A percentile compares a stretch with the other conserved stretches of the same genome.
These are phyloP conservation scores for Sturmia bella DNA, from an alignment of 2,888 invertebrate genomes.

Conservation along the genomic window DNA sequence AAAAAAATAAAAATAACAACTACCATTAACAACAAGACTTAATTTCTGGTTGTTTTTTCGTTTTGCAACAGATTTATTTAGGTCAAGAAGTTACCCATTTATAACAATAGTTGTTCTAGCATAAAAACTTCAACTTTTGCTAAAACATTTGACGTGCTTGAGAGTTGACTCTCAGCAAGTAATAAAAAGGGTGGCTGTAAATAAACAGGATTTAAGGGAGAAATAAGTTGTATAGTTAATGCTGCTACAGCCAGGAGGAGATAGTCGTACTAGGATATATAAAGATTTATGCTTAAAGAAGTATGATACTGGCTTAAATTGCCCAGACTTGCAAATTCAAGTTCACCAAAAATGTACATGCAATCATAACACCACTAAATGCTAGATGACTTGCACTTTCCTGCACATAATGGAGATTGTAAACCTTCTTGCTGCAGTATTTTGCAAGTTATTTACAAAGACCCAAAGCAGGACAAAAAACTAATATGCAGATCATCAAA, in stretches of 20 bases:
- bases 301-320: no score
- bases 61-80: constrained; percentile 59
- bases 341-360: no score
- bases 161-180: background rate
- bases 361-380: no score
- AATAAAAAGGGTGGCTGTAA: background rate
- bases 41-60: constrained; percentile 44
- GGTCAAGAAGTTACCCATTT: constrained; percentile 66
- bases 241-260: background rate
- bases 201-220: constrained; percentile 6
- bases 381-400: no score
- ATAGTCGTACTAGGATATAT: background rate
- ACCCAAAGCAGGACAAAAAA: no score
- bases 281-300: no score
- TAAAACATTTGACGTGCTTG: constrained; percentile 17
- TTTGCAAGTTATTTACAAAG: no score
- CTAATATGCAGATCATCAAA: no score
- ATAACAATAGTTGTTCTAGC: constrained; percentile 37
- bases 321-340: no score
- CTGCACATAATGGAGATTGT: no score
- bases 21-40: constrained; percentile 47
- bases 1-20: background rate
- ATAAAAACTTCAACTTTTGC: constrained; percentile 3
- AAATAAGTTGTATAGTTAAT: background rate
- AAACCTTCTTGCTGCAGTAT: no score